These are phyloP conservation scores for Eutrigla gurnardus DNA, from an alignment of 2,797 vertebrate species.

Conservation along the genomic window DNA sequence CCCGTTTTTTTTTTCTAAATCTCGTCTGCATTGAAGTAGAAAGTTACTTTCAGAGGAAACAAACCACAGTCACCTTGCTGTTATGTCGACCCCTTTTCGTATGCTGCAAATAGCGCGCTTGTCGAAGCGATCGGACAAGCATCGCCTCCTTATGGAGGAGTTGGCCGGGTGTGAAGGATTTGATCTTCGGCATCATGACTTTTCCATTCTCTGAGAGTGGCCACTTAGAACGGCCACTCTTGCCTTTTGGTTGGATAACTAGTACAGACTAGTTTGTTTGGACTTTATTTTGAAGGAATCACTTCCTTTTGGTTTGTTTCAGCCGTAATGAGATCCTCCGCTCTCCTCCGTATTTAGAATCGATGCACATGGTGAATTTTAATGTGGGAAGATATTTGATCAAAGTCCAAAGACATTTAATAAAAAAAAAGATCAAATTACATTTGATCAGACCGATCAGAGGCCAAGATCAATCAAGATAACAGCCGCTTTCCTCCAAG, in stretches of 20 bases:
- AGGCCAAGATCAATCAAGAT: constrained; percentile 38
- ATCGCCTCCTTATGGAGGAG: neutral
- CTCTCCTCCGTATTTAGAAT: neutral
- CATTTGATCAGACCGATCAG: constrained; percentile 42
- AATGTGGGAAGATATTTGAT: constrained; percentile 15
- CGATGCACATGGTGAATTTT: neutral
- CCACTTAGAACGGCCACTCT: constrained; percentile 1
- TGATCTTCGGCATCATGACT: neutral
- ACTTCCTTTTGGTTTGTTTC: neutral
- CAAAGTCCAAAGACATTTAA: constrained; percentile 25
- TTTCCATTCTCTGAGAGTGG: neutral
- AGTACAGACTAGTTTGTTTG: neutral
- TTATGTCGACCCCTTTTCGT: constrained; percentile 16
- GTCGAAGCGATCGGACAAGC: constrained; percentile 4
- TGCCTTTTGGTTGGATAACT: neutral
- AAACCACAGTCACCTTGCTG: constrained; percentile 19
- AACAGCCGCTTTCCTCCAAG: constrained; percentile 18
- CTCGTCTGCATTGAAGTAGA: constrained; percentile 22
- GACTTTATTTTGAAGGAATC: neutral
- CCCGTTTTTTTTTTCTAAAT: constrained; percentile 17
- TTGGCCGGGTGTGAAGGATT: neutral
- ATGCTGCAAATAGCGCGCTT: constrained; percentile 24
- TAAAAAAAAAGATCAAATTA: constrained; percentile 31
- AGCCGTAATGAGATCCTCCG: constrained; percentile 1
- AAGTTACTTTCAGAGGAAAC: constrained; percentile 32